A percentile compares a stretch with the other conserved stretches of the same genome.
Conservation (phyloP, 2,113 vertebrate species). For the Brienomyrus longianalis region DNA sequence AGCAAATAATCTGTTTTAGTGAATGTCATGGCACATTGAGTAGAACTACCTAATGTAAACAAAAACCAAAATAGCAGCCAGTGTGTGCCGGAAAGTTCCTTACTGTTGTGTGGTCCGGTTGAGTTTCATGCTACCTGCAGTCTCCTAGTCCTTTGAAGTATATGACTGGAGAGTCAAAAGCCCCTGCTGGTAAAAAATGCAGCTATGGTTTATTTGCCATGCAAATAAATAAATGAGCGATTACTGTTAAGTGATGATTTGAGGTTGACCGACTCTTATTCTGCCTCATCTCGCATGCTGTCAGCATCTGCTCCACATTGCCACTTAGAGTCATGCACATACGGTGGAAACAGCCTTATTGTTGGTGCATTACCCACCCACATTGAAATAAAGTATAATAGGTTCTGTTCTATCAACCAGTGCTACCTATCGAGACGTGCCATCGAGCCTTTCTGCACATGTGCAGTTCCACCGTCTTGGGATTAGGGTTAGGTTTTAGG, state of each 20-base stretch:
- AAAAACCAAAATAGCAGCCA: neutral
- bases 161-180: neutral
- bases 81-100: neutral
- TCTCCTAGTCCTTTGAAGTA: conserved; percentile 9
- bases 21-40: conserved; percentile 8
- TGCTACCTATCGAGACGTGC: too few species aligned
- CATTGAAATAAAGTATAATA: neutral
- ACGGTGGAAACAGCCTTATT: neutral
- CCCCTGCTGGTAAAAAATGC: neutral
- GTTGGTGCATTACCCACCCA: neutral
- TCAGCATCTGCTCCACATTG: neutral
- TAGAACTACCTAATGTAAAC: conserved; percentile 11
- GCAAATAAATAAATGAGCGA: conserved; percentile 6
- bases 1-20: neutral
- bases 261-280: neutral
- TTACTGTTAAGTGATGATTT: neutral
- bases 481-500: too few species aligned
- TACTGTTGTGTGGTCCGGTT: neutral
- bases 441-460: too few species aligned
- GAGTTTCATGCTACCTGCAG: neutral
- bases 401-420: neutral
- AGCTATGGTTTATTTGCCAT: neutral
- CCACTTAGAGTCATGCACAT: neutral
- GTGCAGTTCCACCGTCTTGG: too few species aligned
- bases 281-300: neutral